These are phyloP conservation scores for Drosophila pegasa DNA, from an alignment of 2,888 invertebrate genomes.

Conservation along the genomic window DNA sequence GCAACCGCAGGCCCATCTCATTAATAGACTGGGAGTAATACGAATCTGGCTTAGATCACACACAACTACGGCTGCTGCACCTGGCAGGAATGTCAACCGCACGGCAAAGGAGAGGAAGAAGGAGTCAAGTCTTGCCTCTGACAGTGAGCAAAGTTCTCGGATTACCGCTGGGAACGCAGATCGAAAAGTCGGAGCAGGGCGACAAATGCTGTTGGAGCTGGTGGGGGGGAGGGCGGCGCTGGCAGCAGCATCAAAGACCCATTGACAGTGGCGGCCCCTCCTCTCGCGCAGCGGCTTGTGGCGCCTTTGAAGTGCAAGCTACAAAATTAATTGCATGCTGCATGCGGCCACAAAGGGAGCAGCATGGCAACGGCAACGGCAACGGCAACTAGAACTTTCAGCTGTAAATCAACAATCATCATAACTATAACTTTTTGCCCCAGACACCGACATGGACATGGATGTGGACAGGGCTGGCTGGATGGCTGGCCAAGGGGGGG, in stretches of 20 bases:
- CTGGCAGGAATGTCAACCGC: slow-evolving; percentile 56
- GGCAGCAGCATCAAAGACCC: slow-evolving; percentile 67
- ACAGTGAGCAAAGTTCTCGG: slow-evolving; percentile 68
- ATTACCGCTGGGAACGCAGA: slow-evolving; percentile 68
- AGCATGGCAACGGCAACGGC: background rate
- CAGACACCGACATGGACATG: slow-evolving; percentile 23
- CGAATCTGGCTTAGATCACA: slow-evolving; percentile 2
- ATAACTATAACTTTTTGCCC: slow-evolving; percentile 66
- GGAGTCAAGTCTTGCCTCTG: slow-evolving; percentile 65
- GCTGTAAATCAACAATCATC: slow-evolving; percentile 80
- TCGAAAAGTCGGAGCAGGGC: slow-evolving; percentile 33
- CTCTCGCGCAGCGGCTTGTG: slow-evolving; percentile 58
- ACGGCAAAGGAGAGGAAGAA: slow-evolving; percentile 53
- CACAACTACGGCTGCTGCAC: background rate
- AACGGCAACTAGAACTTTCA: slow-evolving; percentile 45
- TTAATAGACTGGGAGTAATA: slow-evolving; percentile 7
- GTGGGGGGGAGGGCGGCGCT: slow-evolving; percentile 2
- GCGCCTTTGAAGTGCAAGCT: slow-evolving; percentile 69
- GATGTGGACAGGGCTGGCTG: slow-evolving; percentile 7
- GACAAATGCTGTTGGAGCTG: slow-evolving; percentile 29
- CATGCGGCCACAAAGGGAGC: slow-evolving; percentile 61
- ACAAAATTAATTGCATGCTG: slow-evolving; percentile 75
- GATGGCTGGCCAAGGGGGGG: slow-evolving; percentile 1
- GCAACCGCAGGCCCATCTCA: slow-evolving; percentile 1
- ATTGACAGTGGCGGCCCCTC: slow-evolving; percentile 48